Evolutionary conservation across 2,113 vertebrate species (phyloP).

Genomic region (Delphinus delphis): DNA sequence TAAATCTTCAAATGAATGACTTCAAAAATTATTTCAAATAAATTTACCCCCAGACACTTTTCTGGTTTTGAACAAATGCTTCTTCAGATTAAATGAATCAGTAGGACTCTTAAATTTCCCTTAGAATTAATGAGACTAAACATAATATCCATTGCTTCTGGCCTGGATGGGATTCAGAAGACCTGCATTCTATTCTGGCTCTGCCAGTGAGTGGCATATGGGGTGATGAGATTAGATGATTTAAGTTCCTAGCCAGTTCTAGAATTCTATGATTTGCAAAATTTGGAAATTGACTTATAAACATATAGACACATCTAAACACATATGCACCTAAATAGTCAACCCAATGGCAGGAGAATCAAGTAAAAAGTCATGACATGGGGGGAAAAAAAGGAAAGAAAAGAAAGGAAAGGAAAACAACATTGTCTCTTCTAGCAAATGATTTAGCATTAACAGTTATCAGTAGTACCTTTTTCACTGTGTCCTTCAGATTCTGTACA

Average conservation of each 20-base stretch:
- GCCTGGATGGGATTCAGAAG: not conserved
- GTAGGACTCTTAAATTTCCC: not conserved
- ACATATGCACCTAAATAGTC: not conserved
- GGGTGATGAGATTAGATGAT: not conserved
- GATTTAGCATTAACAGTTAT: not conserved
- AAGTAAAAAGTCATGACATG: not conserved
- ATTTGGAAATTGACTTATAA: not conserved
- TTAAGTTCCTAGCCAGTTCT: not conserved
- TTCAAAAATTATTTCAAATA: slow-evolving; percentile 17
- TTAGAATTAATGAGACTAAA: not conserved
- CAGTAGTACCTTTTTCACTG: slow-evolving; percentile 81
- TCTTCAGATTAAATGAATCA: not conserved
- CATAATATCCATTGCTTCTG: not conserved
- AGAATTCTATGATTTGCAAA: not conserved
- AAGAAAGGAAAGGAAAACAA: slow-evolving; percentile 6
- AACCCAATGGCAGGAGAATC: not conserved
- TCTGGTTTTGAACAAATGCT: not conserved
- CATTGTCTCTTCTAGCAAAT: not conserved
- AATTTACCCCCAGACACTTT: not conserved
- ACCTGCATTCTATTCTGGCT: not conserved
- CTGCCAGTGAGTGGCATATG: not conserved
- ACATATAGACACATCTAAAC: not conserved
- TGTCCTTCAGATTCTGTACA: slow-evolving; percentile 80
- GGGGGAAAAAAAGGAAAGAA: not conserved
- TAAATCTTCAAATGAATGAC: not conserved